phyloP scores from a whole-genome alignment of 2,888 invertebrate species.

The Tetanocera ferruginea region DNA sequence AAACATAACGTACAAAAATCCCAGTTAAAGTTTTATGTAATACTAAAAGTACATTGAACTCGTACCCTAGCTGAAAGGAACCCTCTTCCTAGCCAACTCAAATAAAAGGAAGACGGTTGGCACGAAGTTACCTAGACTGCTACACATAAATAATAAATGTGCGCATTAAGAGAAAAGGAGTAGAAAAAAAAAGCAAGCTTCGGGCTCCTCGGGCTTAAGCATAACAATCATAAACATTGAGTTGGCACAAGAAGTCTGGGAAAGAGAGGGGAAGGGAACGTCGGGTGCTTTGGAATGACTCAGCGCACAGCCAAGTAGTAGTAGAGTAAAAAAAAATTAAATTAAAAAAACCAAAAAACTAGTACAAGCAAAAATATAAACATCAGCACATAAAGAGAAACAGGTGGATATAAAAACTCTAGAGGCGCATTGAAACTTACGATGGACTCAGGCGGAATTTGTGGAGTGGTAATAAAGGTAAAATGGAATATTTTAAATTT shows the following conservation, averaged over 20 bases:
- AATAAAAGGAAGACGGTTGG: neutral
- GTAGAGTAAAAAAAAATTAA: neutral
- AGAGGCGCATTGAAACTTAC: too few species aligned
- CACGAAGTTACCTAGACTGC: conserved; percentile 11
- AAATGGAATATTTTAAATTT: too few species aligned
- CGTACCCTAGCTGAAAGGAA: neutral
- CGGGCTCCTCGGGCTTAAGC: neutral
- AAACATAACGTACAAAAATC: neutral
- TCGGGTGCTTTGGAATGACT: neutral
- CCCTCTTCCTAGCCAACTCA: neutral
- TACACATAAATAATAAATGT: conserved; percentile 28
- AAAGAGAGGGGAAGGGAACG: neutral
- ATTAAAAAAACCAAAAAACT: conserved; percentile 9
- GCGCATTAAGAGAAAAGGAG: conserved; percentile 7
- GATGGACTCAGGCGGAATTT: too few species aligned
- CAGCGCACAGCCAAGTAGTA: neutral
- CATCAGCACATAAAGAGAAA: too few species aligned
- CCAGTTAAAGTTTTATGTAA: conserved; percentile 6
- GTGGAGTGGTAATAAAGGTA: too few species aligned
- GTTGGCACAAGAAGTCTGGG: neutral
- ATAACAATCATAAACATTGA: neutral
- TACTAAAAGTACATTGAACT: conserved; percentile 20
- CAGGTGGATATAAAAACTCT: too few species aligned
- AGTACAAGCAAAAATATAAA: neutral
- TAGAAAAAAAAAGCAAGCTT: neutral